Base-by-base conservation (phyloP, 2,113 vertebrate genomes). In the Pelmatolapia mariae region DNA sequence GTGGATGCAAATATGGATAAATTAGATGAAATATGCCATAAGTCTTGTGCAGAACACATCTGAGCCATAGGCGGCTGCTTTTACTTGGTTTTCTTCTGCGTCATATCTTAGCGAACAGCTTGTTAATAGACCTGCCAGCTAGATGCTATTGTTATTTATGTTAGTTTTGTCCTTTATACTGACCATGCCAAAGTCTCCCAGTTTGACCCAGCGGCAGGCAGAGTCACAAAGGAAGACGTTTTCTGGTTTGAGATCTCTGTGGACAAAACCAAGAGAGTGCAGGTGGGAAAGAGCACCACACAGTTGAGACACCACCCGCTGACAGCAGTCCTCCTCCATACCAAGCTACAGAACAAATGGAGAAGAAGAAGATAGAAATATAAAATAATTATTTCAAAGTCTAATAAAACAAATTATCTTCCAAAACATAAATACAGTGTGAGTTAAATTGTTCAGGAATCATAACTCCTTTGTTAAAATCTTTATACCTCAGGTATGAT, bases 221-320 rank as follows among this genome's bases (percentile, higher is more conserved):
- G 93, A 52, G 90, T 98, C 98, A 0, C 97, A 98, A 82, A 98
- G 96, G 86, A 98, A 96, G 59, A 98, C 95, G 1, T 98, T 98
- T 92, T 98, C 98, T 0, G 98, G 97, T 91, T 98, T 98, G 82
- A 98, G 91, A 0, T 98, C 98, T 0, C 98, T 95, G 24, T 98
- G 98, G 54, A 98, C 97, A 43, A 98, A 96, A 2, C 97, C 98
- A 0, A 96, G 96, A 18, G 96, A 80, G 26, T 98, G 98, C 50
- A 98, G 97, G 90, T 98, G 98, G 82, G 97, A 96, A 73, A 98
- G 94, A 0, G 98, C 98, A 5, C 95, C 94, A 0, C 97, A 96
- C 24, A 98, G 88, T 93, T 98, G 98, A 9, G 96, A 95, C 84
- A 31, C 92, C 91, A 86, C 98, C 2, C 97, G 95, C 91, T 98